Percentiles rank a stretch among this genome's conserved stretches.
phyloP scores from a whole-genome alignment of 1,140 invertebrate genomes.

The Chrysoperla carnea region DNA sequence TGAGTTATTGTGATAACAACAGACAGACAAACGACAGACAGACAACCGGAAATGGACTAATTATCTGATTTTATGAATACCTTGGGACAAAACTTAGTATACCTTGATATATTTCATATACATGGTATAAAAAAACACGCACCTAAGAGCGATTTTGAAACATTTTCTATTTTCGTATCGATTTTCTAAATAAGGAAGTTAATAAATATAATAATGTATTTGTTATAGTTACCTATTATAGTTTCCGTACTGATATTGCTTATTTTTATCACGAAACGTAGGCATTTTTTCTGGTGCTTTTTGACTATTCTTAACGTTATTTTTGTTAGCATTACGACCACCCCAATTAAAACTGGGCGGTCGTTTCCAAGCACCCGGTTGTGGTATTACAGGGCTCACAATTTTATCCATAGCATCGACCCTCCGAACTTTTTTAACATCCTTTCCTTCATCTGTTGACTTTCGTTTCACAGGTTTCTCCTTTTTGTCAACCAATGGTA shows the following conservation, averaged over 20 bases:
- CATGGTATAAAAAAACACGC: no score
- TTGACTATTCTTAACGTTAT: slow-evolving; percentile 12
- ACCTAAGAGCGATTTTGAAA: no score
- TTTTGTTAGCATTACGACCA: slow-evolving; percentile 17
- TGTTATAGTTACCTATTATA: slow-evolving; percentile 54
- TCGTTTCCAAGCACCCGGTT: slow-evolving; percentile 62
- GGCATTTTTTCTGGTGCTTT: slow-evolving; percentile 27
- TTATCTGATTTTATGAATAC: no score
- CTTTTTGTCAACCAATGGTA: slow-evolving; percentile 6
- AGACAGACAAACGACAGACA: no score
- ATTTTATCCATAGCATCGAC: slow-evolving; percentile 69
- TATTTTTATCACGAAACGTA: slow-evolving; percentile 54
- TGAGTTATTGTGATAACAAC: no score
- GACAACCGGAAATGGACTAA: no score
- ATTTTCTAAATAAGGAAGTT: slow-evolving; percentile 4
- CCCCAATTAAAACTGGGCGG: slow-evolving; percentile 10
- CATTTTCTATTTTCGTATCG: no score
- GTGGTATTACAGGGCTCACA: slow-evolving; percentile 79
- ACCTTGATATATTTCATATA: no score
- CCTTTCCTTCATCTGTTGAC: slow-evolving; percentile 20
- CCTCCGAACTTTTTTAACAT: slow-evolving; percentile 38
- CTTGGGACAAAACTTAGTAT: no score
- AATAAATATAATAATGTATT: slow-evolving; percentile 5
- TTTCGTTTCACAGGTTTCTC: slow-evolving; percentile 12
- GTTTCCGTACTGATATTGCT: slow-evolving; percentile 83